phyloP scores from a whole-genome alignment of 37 sponge, comb jelly and placozoan genomes.

The Tethya wilhelma region DNA sequence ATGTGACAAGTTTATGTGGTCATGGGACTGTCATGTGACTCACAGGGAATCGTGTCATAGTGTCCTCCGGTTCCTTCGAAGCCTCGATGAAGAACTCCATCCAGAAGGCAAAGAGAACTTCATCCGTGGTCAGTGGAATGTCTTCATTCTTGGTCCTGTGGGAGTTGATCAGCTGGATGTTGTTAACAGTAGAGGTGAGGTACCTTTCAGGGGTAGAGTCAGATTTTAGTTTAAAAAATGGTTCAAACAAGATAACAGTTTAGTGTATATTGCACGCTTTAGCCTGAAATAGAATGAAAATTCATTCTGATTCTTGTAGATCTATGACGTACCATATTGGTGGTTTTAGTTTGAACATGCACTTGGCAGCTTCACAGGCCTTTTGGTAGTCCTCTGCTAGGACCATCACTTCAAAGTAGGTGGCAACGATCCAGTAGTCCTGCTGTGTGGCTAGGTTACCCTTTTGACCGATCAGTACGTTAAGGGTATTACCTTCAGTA shows the following conservation, averaged over 20 bases:
- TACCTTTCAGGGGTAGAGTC: conserved; percentile 42
- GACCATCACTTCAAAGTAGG: conserved; percentile 83
- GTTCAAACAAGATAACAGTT: background rate
- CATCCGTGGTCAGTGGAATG: conserved; percentile 20
- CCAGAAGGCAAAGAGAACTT: conserved; percentile 70
- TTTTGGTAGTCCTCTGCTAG: conserved; percentile 77
- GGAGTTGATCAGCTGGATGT: conserved; percentile 70
- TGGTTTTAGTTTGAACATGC: conserved; percentile 85
- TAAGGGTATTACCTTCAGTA: conserved; percentile 73
- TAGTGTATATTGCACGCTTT: no score
- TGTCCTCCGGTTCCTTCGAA: conserved; percentile 18
- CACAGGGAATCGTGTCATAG: conserved; percentile 49
- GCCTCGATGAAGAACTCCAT: conserved; percentile 83
- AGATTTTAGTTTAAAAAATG: background rate
- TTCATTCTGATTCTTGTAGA: background rate
- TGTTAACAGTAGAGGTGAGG: conserved; percentile 72
- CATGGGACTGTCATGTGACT: conserved; percentile 19
- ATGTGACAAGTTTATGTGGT: background rate
- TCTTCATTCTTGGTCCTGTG: conserved; percentile 36
- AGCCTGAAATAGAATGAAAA: no score
- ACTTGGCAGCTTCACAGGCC: conserved; percentile 71
- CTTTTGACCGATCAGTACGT: conserved; percentile 81
- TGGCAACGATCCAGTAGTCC: conserved; percentile 90
- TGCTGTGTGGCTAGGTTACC: conserved; percentile 69
- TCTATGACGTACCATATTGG: conserved; percentile 78